Base-by-base conservation (phyloP, 2,888 invertebrate genomes). In the Amblyteles armatorius region DNA sequence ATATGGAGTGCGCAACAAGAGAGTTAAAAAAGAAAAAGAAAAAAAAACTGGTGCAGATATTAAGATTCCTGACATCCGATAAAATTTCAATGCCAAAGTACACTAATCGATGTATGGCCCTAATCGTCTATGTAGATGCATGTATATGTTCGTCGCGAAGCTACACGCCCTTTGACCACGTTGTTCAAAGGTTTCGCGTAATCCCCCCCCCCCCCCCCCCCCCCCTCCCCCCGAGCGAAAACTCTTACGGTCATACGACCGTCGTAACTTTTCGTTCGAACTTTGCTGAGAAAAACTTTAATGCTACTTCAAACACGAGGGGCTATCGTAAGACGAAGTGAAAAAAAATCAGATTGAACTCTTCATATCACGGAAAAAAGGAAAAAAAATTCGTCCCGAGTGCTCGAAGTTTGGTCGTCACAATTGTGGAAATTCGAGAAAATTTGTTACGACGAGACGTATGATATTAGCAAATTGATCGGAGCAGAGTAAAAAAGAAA, bases 61-160 rank as follows among this genome's bases (percentile, higher is more conserved):
- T 85, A 87, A 89, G 85, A 90, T 90, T 90, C 89, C 89, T 89
- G 88, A 90, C 82, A 88, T 90, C 88, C 87, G 90, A 90, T 89
- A 89, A 90, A 89, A 89, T 89, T 92, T 91, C 90, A 89, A 91
- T 91, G 91, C 91, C 92, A 92, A 92, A 92, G 91, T 92, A 90
- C 89, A 89, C 89, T 88, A 87, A 87, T 82, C 65, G 78, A 82
- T 82, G 76, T 84, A 77, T 71, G 72, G 52, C 69, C 52, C 78
- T 78, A 82, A 82, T 80, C 60, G 82, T 82, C 52, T 63, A 65
- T 72, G 65, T 72, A 79, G 33, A 78, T 72, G 76, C 73, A 83
- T 65, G 60, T 72, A 73, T 69, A 76, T 83, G 76, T 71, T 72
- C 73, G 52, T 73, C 55, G 77, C 52, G 29, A 76, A 36, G 22